phyloP scores from a whole-genome alignment of 2,113 vertebrate genomes.

The Gavia stellata region DNA sequence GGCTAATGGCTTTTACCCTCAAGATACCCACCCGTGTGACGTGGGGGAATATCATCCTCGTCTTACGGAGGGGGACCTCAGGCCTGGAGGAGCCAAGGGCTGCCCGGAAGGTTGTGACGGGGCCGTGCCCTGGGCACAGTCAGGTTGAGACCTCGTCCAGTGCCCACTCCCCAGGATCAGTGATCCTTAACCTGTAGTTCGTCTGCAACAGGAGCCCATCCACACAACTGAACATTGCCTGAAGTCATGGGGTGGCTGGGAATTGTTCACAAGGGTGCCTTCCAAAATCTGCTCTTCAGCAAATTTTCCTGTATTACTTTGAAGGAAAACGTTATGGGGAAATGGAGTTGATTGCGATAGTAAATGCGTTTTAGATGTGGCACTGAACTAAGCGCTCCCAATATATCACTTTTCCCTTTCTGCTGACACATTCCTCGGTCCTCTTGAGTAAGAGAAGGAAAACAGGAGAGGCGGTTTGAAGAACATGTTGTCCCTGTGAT shows the following conservation, averaged over 20 bases:
- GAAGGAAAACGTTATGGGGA: neutral
- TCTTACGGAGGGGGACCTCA: neutral
- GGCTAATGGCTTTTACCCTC: neutral
- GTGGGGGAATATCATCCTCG: neutral
- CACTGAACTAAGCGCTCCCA: neutral
- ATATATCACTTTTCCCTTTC: conserved; percentile 32
- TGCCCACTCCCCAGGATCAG: neutral
- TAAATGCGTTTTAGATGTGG: conserved; percentile 45
- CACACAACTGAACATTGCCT: neutral
- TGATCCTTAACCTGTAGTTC: neutral
- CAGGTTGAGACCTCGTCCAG: neutral
- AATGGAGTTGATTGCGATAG: conserved; percentile 12
- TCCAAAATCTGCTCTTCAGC: conserved; percentile 21
- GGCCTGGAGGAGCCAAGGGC: neutral
- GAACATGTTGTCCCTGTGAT: conserved; percentile 59
- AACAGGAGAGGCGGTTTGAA: conserved; percentile 60
- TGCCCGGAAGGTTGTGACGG: neutral
- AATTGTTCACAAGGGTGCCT: neutral
- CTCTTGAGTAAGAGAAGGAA: conserved; percentile 54
- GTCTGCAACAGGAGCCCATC: neutral
- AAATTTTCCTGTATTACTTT: conserved; percentile 9
- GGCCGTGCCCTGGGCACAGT: neutral
- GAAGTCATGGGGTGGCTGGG: neutral
- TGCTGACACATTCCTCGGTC: conserved; percentile 27
- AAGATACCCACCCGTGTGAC: neutral